Base-by-base conservation (phyloP, 2,888 invertebrate genomes). In the Caenorhabditis sulstoni region DNA sequence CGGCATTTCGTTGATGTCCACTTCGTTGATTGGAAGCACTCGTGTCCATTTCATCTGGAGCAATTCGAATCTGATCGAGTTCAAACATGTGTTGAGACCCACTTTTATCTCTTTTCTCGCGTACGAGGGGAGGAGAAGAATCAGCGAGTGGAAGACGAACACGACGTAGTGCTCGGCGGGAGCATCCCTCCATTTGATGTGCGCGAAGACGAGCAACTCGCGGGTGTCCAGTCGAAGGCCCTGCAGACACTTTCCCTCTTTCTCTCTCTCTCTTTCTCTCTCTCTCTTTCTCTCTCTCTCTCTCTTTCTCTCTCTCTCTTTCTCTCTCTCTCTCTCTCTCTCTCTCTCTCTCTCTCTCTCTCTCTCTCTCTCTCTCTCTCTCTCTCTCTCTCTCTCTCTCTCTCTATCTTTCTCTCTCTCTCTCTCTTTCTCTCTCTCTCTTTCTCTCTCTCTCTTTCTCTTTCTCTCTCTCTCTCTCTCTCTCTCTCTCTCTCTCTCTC, bases 171-270 rank as follows among this genome's bases (percentile, higher is more conserved):
- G 83, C n/a, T 81, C 68, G 11, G 77, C 53, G 1, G 82, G 82
- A 41, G 80, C 80, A 41, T 83, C 79, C 23, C 73, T 50, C 84
- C 84, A 84, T 64, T 79, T 81, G 23, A 84, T 80, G 57, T 83
- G 82, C n/a, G 83, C 82, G 62, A 85, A 84, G 14, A 86, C 83
- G 11, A 85, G 53, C 41, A 86, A 76, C 22, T 86, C 83, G 0
- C 81, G 59, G 16, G 82, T 83, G 9, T 86, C 86, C 35, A 86
- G 50, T 3, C 85, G 81, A 8, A 84, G 64, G 14, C 84, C 80
- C 81, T 82, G 61, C 18, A 79, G 55, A 18, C 52, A 37, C 11
- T 37, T 1, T 0, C 5, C 4, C 12, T 37, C 5, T 7, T n/a
- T 57, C 7, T 16, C 39, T 50, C 20, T 50, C 50, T n/a, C 7